Percentiles rank a stretch among this genome's conserved stretches.
phyloP scores from a whole-genome alignment of 2,113 vertebrate species.

The Heterocephalus glaber region DNA sequence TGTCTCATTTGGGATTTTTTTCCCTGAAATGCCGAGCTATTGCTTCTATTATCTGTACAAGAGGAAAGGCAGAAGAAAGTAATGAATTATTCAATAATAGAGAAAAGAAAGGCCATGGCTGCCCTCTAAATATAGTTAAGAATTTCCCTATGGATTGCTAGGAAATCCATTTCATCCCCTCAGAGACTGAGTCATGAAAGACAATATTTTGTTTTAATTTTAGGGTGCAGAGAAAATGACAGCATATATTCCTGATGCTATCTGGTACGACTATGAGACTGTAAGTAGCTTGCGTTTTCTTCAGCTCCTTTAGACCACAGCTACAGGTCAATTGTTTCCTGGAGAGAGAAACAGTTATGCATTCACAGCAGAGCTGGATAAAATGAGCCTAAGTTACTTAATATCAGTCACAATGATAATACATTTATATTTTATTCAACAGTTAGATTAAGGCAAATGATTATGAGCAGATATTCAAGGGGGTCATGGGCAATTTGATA shows the following conservation, averaged over 20 bases:
- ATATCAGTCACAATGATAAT: not conserved
- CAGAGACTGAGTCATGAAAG: not conserved
- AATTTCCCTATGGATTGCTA: not conserved
- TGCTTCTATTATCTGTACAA: not conserved
- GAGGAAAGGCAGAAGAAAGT: slow-evolving; percentile 2
- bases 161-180: not conserved
- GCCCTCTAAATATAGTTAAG: rapidly evolving
- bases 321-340: not conserved
- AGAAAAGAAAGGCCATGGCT: not conserved
- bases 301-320: not conserved
- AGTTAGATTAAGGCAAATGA: not conserved
- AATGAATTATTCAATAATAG: not conserved
- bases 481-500: not conserved
- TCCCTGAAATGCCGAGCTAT: not conserved
- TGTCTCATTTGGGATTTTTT: not conserved
- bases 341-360: not conserved
- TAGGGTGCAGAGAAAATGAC: slow-evolving; percentile 84
- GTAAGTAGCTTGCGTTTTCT: slow-evolving; percentile 85
- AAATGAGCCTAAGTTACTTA: not conserved
- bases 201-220: slow-evolving; percentile 68
- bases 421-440: not conserved
- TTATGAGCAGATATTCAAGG: not conserved
- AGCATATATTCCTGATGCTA: slow-evolving; percentile 92
- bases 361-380: not conserved
- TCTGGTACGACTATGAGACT: slow-evolving; percentile 95